Conservation (phyloP, 64 coral and sea anemone species). For the Astreopora myriophthalma region DNA sequence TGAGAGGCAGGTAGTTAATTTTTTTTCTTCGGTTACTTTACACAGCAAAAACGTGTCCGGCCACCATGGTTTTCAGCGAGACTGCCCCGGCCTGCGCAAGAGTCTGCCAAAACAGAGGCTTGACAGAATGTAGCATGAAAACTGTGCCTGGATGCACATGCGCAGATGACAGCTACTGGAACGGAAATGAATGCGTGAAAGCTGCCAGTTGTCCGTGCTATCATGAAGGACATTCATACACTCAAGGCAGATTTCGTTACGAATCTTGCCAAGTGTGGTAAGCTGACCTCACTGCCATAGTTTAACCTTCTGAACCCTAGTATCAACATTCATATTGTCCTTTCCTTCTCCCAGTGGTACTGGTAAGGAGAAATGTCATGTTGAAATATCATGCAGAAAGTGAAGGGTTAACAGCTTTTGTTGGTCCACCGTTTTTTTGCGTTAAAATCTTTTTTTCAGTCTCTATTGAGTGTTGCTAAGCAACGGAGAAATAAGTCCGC, state of each 20-base stretch:
- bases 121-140: background rate
- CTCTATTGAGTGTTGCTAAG: too few relatives aligned
- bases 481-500: too few relatives aligned
- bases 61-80: background rate
- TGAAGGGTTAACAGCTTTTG: background rate
- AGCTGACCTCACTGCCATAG: background rate
- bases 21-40: background rate
- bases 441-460: too few relatives aligned
- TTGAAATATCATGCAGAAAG: background rate
- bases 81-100: background rate
- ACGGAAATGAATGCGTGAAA: background rate
- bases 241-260: background rate
- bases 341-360: too few relatives aligned
- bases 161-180: background rate
- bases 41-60: background rate
- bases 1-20: background rate
- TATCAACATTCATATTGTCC: too few relatives aligned
- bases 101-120: background rate
- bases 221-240: background rate
- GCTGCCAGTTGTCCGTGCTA: background rate
- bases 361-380: too few relatives aligned
- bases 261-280: conserved; percentile 5
- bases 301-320: background rate
- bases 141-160: background rate
- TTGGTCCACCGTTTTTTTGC: background rate